phyloP scores from a whole-genome alignment of 1,140 invertebrate genomes.

The Zaprionus vittiger region DNA sequence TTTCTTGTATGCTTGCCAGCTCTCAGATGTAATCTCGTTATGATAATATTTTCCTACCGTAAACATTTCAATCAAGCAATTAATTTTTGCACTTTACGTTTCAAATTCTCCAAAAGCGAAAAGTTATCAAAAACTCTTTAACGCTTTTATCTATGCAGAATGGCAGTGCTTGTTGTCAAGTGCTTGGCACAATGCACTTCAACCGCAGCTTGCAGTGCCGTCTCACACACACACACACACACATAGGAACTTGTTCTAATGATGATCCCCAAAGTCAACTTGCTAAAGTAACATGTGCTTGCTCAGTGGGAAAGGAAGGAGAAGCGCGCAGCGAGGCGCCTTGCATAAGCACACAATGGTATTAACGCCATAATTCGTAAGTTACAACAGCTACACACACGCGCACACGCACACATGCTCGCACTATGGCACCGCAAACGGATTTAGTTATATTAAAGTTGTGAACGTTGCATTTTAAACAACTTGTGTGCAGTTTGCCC shows the following conservation, averaged over 20 bases:
- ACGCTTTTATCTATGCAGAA: neutral
- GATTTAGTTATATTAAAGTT: slow-evolving; percentile 81
- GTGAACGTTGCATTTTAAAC: slow-evolving; percentile 64
- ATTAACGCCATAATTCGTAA: slow-evolving; percentile 80
- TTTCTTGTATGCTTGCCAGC: neutral
- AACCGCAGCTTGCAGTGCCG: slow-evolving; percentile 33
- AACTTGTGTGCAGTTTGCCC: slow-evolving; percentile 21
- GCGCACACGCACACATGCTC: slow-evolving; percentile 20
- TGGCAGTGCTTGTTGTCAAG: slow-evolving; percentile 31
- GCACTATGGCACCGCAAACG: slow-evolving; percentile 47
- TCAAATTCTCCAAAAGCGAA: neutral
- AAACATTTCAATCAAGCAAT: slow-evolving; percentile 16
- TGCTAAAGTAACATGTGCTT: slow-evolving; percentile 70
- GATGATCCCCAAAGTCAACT: slow-evolving; percentile 81
- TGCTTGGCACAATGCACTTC: slow-evolving; percentile 36
- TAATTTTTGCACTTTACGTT: slow-evolving; percentile 4
- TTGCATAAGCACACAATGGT: slow-evolving; percentile 71
- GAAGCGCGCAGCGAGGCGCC: neutral
- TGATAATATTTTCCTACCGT: slow-evolving; percentile 7
- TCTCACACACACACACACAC: neutral
- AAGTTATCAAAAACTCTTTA: neutral
- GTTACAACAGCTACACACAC: slow-evolving; percentile 52
- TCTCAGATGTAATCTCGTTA: slow-evolving; percentile 13
- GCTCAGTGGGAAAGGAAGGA: neutral
- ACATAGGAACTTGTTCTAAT: slow-evolving; percentile 52